phyloP scores from a whole-genome alignment of 2,113 vertebrate genomes.

The Galbula dea region DNA sequence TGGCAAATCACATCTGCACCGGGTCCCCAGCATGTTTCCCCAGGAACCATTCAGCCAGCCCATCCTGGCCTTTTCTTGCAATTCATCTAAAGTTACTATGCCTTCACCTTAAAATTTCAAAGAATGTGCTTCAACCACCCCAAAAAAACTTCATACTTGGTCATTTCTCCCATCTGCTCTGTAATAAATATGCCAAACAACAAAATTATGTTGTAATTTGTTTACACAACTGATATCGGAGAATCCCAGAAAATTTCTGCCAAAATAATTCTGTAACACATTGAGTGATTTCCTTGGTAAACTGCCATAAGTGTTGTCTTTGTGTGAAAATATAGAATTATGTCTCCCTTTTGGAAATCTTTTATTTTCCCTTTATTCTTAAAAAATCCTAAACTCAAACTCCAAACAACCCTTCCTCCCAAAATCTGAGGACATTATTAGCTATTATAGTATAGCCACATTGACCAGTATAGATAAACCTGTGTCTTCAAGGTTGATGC shows the following conservation, averaged over 20 bases:
- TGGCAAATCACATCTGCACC: background rate
- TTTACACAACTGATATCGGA: background rate
- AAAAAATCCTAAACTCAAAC: background rate
- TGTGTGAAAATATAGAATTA: background rate
- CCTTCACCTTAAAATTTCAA: background rate
- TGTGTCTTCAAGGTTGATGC: background rate
- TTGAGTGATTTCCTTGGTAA: background rate
- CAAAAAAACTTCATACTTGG: background rate
- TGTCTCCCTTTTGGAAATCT: background rate
- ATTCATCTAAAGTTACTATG: background rate
- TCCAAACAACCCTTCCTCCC: background rate
- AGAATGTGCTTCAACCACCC: background rate
- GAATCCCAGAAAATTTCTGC: background rate
- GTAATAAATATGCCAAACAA: background rate
- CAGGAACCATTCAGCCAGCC: background rate
- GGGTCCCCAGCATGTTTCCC: background rate
- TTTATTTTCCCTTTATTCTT: background rate
- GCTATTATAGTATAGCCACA: background rate
- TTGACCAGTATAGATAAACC: background rate
- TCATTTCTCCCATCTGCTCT: background rate
- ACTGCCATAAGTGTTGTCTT: background rate
- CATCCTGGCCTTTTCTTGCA: background rate
- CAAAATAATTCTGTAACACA: background rate
- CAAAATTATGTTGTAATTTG: background rate
- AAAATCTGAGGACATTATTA: background rate